Evolutionary conservation across 64 coral and sea anemone genomes (phyloP), one percentile per base, ranked within the genome.

Genomic region (Porites lutea): DNA sequence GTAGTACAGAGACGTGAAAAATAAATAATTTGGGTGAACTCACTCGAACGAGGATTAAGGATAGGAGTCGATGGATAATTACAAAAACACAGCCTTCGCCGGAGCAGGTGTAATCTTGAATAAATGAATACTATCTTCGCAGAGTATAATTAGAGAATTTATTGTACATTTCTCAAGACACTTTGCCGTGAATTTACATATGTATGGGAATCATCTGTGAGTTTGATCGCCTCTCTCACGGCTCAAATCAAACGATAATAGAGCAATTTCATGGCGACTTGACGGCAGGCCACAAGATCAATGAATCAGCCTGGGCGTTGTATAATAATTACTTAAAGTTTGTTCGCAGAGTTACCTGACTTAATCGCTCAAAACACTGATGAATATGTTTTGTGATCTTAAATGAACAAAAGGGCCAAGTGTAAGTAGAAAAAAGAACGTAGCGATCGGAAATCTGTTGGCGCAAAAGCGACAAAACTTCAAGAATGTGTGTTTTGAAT

Each of bases 121-220:
- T 92, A 92, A 49, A 92, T 92, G 89, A 95, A 95, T 92, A 95
- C 83, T 67, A 82, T 66, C 87, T 95, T 88, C 9, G 62, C 70
- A 86, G 81, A 95, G 77, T 88, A 92, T 89, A 76, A 92, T 95
- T 88, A 92, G 65, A 60, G 77, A 88, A 92, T 88, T 92, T 92
- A 95, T 92, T 95, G 89, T 82, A 92, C 94, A 95, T 92, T 95
- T 95, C 83, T 92, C 27, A 76, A 89, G 89, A 95, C 86, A 95
- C 85, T 95, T 95, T 94, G 78, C 16, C 72, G 52, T 62, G 81
- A 95, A 72, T 90, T 95, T 91, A 89, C 88, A 90, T 90, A 79
- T 91, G 82, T 91, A 90, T 90, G 37, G 81, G 14, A 69, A 90
- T 95, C 93, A 95, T 95, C 82, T 95, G 93, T 66, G 82, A 91